Percentiles rank a stretch among this genome's conserved stretches.
phyloP scores from a whole-genome alignment of 2,797 vertebrate species.

The Urocyon cinereoargenteus region DNA sequence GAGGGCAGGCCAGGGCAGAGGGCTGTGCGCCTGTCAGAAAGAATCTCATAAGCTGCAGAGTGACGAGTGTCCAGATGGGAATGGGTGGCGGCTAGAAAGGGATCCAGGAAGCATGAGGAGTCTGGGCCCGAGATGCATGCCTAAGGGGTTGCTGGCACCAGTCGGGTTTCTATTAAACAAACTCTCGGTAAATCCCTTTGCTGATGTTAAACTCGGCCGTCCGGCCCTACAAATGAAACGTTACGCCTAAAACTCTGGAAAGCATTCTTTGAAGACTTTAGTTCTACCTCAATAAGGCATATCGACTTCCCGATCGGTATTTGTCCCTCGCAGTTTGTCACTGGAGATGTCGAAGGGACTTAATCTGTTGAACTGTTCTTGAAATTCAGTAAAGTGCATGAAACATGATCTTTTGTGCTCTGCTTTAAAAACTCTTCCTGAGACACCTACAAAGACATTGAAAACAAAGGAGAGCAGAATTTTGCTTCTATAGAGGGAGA shows the following conservation, averaged over 20 bases:
- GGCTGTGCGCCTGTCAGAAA: not conserved
- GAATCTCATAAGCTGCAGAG: not conserved
- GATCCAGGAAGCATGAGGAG: not conserved
- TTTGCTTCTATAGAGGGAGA: not conserved
- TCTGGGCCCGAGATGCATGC: not conserved
- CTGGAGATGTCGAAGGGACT: not conserved
- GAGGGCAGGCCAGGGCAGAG: not conserved
- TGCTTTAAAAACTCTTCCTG: slow-evolving; percentile 36
- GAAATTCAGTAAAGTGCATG: slow-evolving; percentile 45
- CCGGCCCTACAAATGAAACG: not conserved
- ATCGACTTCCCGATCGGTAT: slow-evolving; percentile 25
- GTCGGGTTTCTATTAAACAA: slow-evolving; percentile 22
- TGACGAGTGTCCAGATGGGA: not conserved
- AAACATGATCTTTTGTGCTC: not conserved
- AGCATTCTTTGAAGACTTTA: slow-evolving; percentile 12
- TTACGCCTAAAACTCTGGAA: not conserved
- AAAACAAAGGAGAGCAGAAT: not conserved
- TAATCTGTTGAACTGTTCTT: slow-evolving; percentile 43
- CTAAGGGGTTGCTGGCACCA: not conserved
- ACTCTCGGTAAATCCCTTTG: not conserved
- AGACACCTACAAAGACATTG: not conserved
- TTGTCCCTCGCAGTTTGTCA: slow-evolving; percentile 14
- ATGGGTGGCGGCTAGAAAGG: slow-evolving; percentile 8
- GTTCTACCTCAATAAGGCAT: slow-evolving; percentile 53
- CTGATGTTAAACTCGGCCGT: not conserved